Conservation (phyloP, 2,888 invertebrate genomes). For the Torymus tubicola region DNA sequence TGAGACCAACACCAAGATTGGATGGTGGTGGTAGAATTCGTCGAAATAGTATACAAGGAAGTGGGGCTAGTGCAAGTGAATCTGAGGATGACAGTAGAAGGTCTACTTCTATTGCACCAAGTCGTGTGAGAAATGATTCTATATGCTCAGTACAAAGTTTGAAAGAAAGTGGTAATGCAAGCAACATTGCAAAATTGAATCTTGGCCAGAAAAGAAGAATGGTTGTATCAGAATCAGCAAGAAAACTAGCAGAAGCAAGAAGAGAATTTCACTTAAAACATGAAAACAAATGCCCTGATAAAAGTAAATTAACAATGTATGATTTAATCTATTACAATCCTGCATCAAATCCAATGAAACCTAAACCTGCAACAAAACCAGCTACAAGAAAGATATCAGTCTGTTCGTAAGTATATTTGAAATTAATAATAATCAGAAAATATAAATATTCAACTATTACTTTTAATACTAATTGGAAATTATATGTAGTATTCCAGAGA, state of each 20-base stretch:
- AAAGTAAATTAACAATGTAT: slow-evolving; percentile 89
- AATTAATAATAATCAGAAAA: background rate
- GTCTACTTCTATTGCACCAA: slow-evolving; percentile 54
- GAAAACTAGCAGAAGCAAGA: slow-evolving; percentile 79
- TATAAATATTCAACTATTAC: background rate
- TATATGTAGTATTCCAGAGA: slow-evolving; percentile 28
- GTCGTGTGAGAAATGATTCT: slow-evolving; percentile 78
- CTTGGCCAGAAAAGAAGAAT: slow-evolving; percentile 67
- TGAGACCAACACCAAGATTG: slow-evolving; percentile 82
- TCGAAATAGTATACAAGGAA: slow-evolving; percentile 80
- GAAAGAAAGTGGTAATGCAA: slow-evolving; percentile 58
- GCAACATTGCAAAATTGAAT: slow-evolving; percentile 53
- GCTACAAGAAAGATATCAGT: slow-evolving; percentile 58
- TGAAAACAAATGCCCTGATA: slow-evolving; percentile 79
- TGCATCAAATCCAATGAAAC: slow-evolving; percentile 83
- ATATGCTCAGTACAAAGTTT: slow-evolving; percentile 76
- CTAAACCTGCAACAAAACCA: slow-evolving; percentile 56
- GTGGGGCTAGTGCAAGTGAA: slow-evolving; percentile 80
- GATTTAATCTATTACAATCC: slow-evolving; percentile 96
- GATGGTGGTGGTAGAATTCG: slow-evolving; percentile 77
- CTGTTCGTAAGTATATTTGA: slow-evolving; percentile 66
- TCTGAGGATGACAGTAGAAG: slow-evolving; percentile 81
- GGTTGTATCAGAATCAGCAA: slow-evolving; percentile 76
- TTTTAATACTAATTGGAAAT: background rate
- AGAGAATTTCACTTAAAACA: slow-evolving; percentile 78